Percentiles rank a stretch among this genome's conserved stretches.
These are phyloP conservation scores for Melanotaenia trifasciata DNA, from an alignment of 2,797 vertebrate species.

Conservation along the genomic window DNA sequence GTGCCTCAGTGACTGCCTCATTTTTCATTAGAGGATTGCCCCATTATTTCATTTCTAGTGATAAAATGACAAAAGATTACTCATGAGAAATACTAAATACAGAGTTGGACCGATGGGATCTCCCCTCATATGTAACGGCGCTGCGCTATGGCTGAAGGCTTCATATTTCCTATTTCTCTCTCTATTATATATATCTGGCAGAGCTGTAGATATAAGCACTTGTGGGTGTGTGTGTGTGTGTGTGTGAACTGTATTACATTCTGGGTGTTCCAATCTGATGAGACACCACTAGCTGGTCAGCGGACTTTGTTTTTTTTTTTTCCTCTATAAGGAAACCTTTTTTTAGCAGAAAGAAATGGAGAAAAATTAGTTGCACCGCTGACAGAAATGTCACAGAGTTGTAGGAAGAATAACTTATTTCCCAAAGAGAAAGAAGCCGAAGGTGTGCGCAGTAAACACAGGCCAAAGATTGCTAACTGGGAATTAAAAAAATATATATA, in stretches of 20 bases:
- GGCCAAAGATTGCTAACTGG: slow-evolving; percentile 57
- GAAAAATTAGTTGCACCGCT: slow-evolving; percentile 51
- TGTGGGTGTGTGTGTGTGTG: slow-evolving; percentile 23
- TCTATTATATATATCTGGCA: slow-evolving; percentile 77
- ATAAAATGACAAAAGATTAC: slow-evolving; percentile 85
- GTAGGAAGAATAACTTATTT: slow-evolving; percentile 64
- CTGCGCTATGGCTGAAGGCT: slow-evolving; percentile 71
- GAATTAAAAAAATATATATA: slow-evolving; percentile 46
- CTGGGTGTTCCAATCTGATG: slow-evolving; percentile 72
- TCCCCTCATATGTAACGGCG: slow-evolving; percentile 77
- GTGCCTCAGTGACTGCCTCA: slow-evolving; percentile 62
- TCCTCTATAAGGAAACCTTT: slow-evolving; percentile 33
- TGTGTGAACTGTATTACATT: slow-evolving; percentile 58
- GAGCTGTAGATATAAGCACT: slow-evolving; percentile 70
- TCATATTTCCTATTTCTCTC: slow-evolving; percentile 82
- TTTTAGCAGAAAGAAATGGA: slow-evolving; percentile 44
- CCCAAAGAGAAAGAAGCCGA: slow-evolving; percentile 26
- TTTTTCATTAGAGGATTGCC: slow-evolving; percentile 82
- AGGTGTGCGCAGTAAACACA: slow-evolving; percentile 28
- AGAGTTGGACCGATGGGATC: slow-evolving; percentile 79
- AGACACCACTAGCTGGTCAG: slow-evolving; percentile 70
- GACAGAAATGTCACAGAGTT: slow-evolving; percentile 67
- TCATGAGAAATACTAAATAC: slow-evolving; percentile 83
- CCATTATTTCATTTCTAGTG: slow-evolving; percentile 83
- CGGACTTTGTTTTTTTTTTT: slow-evolving; percentile 38